Conservation (phyloP, 2,797 vertebrate species). For the Paramormyrops hopkinsi region DNA sequence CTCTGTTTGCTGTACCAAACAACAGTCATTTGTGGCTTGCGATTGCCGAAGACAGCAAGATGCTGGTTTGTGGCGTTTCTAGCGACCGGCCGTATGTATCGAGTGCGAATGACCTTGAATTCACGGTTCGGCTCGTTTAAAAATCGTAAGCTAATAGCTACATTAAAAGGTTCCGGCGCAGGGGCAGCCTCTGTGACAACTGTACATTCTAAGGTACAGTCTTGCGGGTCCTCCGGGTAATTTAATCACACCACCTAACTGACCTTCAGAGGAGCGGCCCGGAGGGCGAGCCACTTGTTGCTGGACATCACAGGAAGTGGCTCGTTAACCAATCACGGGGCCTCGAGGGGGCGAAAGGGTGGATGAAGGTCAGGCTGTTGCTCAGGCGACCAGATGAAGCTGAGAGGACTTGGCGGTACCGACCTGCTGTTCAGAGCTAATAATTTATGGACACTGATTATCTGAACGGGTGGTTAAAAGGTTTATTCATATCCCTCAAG, state of each 20-base stretch:
- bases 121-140: background rate
- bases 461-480: background rate
- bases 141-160: background rate
- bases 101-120: constrained; percentile 38
- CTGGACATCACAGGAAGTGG: constrained; percentile 60
- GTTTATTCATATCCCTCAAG: background rate
- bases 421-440: background rate
- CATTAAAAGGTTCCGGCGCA: background rate
- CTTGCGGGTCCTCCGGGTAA: background rate
- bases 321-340: constrained; percentile 63
- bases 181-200: background rate
- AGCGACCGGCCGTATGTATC: background rate
- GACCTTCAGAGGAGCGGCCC: constrained; percentile 64
- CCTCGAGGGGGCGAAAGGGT: constrained; percentile 53
- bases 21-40: constrained; percentile 67
- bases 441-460: constrained; percentile 14
- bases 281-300: constrained; percentile 51
- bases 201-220: background rate
- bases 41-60: constrained; percentile 65
- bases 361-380: constrained; percentile 49
- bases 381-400: constrained; percentile 46
- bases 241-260: constrained; percentile 46
- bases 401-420: background rate
- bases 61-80: constrained; percentile 58
- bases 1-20: constrained; percentile 77